These are phyloP conservation scores for Philaethria dido DNA, from an alignment of 2,888 invertebrate genomes.

Conservation along the genomic window DNA sequence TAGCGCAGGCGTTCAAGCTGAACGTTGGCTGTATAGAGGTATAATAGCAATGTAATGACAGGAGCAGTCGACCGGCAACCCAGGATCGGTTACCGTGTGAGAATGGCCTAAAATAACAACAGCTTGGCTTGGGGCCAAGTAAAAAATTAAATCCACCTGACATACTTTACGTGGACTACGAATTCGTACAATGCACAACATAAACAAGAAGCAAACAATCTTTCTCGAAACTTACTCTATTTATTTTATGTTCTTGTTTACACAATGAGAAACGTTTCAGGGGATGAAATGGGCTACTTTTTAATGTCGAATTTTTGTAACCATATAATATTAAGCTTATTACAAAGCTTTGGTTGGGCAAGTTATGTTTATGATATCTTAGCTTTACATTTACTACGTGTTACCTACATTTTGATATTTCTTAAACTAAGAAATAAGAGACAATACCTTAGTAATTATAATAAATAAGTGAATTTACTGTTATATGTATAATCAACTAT, in stretches of 20 bases:
- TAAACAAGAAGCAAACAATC: slow-evolving; percentile 48
- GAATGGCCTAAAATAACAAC: slow-evolving; percentile 59
- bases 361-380: not conserved
- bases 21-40: slow-evolving; percentile 35
- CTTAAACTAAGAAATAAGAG: not conserved
- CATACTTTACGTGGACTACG: slow-evolving; percentile 47
- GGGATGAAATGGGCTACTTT: slow-evolving; percentile 8
- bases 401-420: not conserved
- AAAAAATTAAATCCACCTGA: slow-evolving; percentile 62
- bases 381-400: not conserved
- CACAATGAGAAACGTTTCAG: slow-evolving; percentile 25
- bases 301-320: slow-evolving; percentile 3
- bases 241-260: slow-evolving; percentile 44
- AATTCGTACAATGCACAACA: slow-evolving; percentile 45
- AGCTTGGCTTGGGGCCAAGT: slow-evolving; percentile 60
- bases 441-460: too few relatives aligned
- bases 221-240: slow-evolving; percentile 45
- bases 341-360: not conserved
- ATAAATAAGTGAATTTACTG: too few relatives aligned
- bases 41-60: slow-evolving; percentile 32
- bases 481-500: too few relatives aligned
- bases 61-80: slow-evolving; percentile 24
- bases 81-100: slow-evolving; percentile 36
- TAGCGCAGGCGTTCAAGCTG: slow-evolving; percentile 35
- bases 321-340: not conserved